These are phyloP conservation scores for Pollenia labialis DNA, from an alignment of 2,888 invertebrate genomes.

Conservation along the genomic window DNA sequence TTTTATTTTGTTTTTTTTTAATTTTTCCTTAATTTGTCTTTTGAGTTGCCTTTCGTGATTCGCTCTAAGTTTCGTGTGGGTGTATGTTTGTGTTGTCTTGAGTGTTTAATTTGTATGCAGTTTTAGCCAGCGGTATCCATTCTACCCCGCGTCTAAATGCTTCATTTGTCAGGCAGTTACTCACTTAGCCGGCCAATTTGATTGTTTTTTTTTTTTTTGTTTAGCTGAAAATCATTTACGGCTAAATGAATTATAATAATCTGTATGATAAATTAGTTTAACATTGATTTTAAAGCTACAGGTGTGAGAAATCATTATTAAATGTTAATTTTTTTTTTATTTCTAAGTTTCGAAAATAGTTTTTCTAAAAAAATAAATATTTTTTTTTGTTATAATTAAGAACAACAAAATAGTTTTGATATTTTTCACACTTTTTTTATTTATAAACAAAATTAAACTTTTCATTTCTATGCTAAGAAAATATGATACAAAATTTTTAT, in stretches of 20 bases:
- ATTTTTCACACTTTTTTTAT: slow-evolving; percentile 26
- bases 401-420: background rate
- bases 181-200: slow-evolving; percentile 28
- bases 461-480: background rate
- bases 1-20: background rate
- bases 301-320: slow-evolving; percentile 65
- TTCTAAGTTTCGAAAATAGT: background rate
- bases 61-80: slow-evolving; percentile 3
- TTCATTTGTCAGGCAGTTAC: slow-evolving; percentile 37
- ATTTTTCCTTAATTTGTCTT: background rate
- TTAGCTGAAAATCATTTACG: slow-evolving; percentile 12
- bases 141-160: background rate
- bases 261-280: slow-evolving; percentile 65
- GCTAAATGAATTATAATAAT: slow-evolving; percentile 53
- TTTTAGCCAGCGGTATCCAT: slow-evolving; percentile 29
- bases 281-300: slow-evolving; percentile 68
- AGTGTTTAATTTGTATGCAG: slow-evolving; percentile 35
- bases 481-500: no score
- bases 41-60: slow-evolving; percentile 15
- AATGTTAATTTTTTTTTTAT: slow-evolving; percentile 40
- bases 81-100: background rate
- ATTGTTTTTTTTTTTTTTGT: background rate
- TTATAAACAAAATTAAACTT: background rate
- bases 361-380: slow-evolving; percentile 29
- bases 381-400: slow-evolving; percentile 9